phyloP scores from a whole-genome alignment of 2,797 vertebrate species.

The Cottoperca gobio region DNA sequence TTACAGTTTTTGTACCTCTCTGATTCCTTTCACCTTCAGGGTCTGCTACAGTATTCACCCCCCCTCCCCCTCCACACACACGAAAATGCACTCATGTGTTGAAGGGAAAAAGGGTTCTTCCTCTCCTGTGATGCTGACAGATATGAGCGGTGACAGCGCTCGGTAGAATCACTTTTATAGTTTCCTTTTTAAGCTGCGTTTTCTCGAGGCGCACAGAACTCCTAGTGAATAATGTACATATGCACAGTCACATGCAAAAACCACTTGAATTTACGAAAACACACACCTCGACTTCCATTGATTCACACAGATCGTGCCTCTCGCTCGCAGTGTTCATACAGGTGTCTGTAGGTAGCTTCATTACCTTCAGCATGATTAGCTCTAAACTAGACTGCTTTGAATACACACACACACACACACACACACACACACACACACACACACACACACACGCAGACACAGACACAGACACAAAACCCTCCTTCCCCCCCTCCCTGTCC shows the following conservation, averaged over 20 bases:
- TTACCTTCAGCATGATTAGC: slow-evolving; percentile 69
- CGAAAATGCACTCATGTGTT: slow-evolving; percentile 15
- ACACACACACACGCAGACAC: not conserved
- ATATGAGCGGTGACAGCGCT: slow-evolving; percentile 49
- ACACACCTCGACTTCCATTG: slow-evolving; percentile 11
- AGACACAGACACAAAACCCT: not conserved
- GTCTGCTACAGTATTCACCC: slow-evolving; percentile 30
- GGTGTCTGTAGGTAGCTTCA: slow-evolving; percentile 69
- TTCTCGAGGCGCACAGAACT: slow-evolving; percentile 46
- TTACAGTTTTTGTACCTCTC: slow-evolving; percentile 21
- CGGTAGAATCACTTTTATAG: slow-evolving; percentile 44
- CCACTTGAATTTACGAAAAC: slow-evolving; percentile 31
- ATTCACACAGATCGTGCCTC: slow-evolving; percentile 1
- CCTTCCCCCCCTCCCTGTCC: slow-evolving; percentile 28
- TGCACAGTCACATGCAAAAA: slow-evolving; percentile 30
- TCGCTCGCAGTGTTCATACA: slow-evolving; percentile 43
- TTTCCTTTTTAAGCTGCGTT: slow-evolving; percentile 52
- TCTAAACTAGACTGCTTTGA: slow-evolving; percentile 55
- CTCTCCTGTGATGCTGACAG: slow-evolving; percentile 62
- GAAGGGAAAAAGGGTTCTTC: slow-evolving; percentile 30
- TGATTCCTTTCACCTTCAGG: slow-evolving; percentile 54
- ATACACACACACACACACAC: slow-evolving; percentile 14
- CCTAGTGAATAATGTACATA: slow-evolving; percentile 57
- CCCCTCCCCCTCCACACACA: not conserved
- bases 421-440: not conserved